Percentiles rank a stretch among this genome's conserved stretches.
phyloP scores from a whole-genome alignment of 2,888 invertebrate species.

The Palloptera scutellata region DNA sequence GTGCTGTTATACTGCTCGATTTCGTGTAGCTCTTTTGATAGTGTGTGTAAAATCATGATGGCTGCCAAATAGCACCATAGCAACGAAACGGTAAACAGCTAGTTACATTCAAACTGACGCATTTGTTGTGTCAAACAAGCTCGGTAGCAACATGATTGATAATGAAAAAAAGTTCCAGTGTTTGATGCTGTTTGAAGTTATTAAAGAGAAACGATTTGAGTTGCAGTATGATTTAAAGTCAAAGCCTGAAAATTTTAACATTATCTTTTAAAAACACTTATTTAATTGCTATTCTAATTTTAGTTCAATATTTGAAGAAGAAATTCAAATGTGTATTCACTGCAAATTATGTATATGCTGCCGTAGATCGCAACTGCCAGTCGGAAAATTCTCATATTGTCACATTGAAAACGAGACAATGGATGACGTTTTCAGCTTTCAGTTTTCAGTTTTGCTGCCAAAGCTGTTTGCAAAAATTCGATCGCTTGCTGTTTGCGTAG shows the following conservation, averaged over 20 bases:
- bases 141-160: not conserved
- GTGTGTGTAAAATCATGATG: slow-evolving; percentile 45
- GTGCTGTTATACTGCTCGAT: slow-evolving; percentile 33
- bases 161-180: not conserved
- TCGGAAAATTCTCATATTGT: too few species aligned
- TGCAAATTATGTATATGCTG: too few species aligned
- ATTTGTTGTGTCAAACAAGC: slow-evolving; percentile 22
- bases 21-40: slow-evolving; percentile 37
- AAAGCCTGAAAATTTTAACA: not conserved
- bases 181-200: not conserved
- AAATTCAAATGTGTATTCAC: too few species aligned
- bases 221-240: not conserved
- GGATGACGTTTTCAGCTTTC: too few species aligned
- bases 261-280: too few species aligned
- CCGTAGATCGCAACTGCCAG: too few species aligned
- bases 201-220: not conserved
- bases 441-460: too few species aligned
- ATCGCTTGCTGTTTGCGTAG: too few species aligned
- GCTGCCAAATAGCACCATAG: slow-evolving; percentile 37
- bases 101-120: not conserved
- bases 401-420: too few species aligned
- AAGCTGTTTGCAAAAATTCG: too few species aligned
- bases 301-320: too few species aligned
- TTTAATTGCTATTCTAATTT: too few species aligned
- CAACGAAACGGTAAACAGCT: slow-evolving; percentile 39